Percentiles rank a stretch among this genome's conserved stretches.
These are phyloP conservation scores for Lutjanus campechanus DNA, from an alignment of 2,797 vertebrate species.

Conservation along the genomic window DNA sequence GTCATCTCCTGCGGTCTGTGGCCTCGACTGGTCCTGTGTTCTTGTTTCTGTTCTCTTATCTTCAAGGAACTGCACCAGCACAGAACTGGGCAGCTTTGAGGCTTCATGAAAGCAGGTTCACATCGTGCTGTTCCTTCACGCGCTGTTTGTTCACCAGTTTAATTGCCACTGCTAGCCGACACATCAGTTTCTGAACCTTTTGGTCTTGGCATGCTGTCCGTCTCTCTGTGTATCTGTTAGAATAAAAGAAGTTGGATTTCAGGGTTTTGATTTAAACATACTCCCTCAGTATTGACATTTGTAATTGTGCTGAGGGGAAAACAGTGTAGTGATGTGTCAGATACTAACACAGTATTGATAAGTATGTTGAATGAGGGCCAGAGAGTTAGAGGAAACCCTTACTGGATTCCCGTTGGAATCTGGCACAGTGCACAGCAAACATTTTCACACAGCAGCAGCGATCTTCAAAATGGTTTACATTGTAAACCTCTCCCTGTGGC, in stretches of 20 bases:
- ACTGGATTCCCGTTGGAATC: slow-evolving; percentile 55
- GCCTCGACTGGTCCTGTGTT: slow-evolving; percentile 22
- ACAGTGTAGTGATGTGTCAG: slow-evolving; percentile 15
- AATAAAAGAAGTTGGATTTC: slow-evolving; percentile 20
- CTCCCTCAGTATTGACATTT: not conserved
- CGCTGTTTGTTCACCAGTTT: slow-evolving; percentile 33
- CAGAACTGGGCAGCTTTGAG: slow-evolving; percentile 58
- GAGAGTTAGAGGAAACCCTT: slow-evolving; percentile 38
- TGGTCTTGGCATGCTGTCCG: slow-evolving; percentile 1
- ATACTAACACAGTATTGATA: slow-evolving; percentile 20
- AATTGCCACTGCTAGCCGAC: slow-evolving; percentile 28
- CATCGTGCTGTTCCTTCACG: slow-evolving; percentile 24
- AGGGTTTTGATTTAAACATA: slow-evolving; percentile 11
- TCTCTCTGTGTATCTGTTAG: slow-evolving; percentile 6
- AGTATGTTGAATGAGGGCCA: slow-evolving; percentile 51
- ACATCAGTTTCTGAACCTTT: slow-evolving; percentile 15
- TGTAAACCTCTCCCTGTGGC: slow-evolving; percentile 60
- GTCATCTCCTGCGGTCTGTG: slow-evolving; percentile 27
- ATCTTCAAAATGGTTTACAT: slow-evolving; percentile 60
- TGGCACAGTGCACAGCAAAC: slow-evolving; percentile 65
- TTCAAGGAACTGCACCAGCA: slow-evolving; percentile 51
- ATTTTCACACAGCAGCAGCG: slow-evolving; percentile 66
- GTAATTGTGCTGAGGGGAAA: slow-evolving; percentile 6
- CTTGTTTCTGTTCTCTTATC: slow-evolving; percentile 70
- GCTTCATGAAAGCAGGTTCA: slow-evolving; percentile 46